Evolutionary conservation across 2,888 invertebrate species (phyloP).

Genomic region (Nineta flava): DNA sequence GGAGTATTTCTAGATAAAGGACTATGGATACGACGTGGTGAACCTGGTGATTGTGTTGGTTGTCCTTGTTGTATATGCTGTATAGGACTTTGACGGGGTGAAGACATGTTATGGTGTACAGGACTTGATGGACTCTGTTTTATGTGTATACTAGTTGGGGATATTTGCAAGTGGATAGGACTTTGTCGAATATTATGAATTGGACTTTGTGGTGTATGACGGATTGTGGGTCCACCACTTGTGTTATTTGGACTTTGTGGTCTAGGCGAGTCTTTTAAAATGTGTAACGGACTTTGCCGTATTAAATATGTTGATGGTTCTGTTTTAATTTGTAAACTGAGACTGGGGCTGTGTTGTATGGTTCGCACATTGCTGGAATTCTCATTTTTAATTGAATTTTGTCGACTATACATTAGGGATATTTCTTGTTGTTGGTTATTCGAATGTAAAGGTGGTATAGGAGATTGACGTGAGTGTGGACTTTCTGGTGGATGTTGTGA

Average conservation of each 20-base stretch:
- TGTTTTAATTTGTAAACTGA: not conserved
- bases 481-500: not conserved
- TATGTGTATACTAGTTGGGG: not conserved
- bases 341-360: not conserved
- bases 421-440: not conserved
- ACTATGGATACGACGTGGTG: slow-evolving; percentile 11
- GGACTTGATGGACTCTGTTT: slow-evolving; percentile 4
- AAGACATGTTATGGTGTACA: slow-evolving; percentile 4
- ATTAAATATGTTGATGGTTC: not conserved
- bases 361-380: not conserved
- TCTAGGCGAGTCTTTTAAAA: not conserved
- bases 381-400: not conserved
- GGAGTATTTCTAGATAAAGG: slow-evolving; percentile 13
- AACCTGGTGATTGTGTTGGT: slow-evolving; percentile 9
- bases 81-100: slow-evolving; percentile 7
- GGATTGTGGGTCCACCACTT: not conserved
- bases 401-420: not conserved
- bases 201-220: slow-evolving; percentile 10
- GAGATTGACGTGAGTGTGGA: not conserved
- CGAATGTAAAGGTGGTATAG: not conserved
- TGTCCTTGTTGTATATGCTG: slow-evolving; percentile 4
- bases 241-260: not conserved
- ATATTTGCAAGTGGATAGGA: not conserved
- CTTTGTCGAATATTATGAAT: slow-evolving; percentile 9
- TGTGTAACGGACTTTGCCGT: not conserved